Conservation (phyloP, 2,797 vertebrate genomes). For the Lacerta agilis region DNA sequence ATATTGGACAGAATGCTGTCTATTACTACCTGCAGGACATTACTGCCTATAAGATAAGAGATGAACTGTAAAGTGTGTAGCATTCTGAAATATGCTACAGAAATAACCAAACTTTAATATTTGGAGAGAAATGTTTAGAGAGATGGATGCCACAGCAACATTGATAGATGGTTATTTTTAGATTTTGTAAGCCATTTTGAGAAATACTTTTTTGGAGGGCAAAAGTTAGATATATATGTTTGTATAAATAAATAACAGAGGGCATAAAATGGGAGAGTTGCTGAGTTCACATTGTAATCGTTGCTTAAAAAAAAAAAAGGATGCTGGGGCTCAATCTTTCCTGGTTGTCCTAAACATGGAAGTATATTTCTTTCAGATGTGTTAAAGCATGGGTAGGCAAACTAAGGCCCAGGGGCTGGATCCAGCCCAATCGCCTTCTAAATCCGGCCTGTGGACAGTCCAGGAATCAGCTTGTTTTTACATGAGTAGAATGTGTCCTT, state of each 20-base stretch:
- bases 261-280: not conserved
- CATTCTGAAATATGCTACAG: not conserved
- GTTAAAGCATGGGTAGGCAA: not conserved
- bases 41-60: too few relatives aligned
- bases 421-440: too few relatives aligned
- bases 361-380: not conserved
- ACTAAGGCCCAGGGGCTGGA: too few relatives aligned
- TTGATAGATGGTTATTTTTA: too few relatives aligned
- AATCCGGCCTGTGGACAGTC: too few relatives aligned
- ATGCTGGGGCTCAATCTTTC: not conserved
- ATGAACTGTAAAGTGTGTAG: too few relatives aligned
- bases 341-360: not conserved
- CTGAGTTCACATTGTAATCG: not conserved
- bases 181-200: not conserved
- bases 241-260: not conserved
- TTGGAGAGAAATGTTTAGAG: too few relatives aligned
- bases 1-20: not conserved
- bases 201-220: not conserved
- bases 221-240: not conserved
- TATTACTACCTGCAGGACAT: too few relatives aligned
- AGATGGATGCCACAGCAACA: not conserved
- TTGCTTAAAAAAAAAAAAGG: not conserved
- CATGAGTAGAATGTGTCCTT: too few relatives aligned
- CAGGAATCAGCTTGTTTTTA: too few relatives aligned
- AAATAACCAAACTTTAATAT: too few relatives aligned